A percentile compares a stretch with the other conserved stretches of the same genome.
Conservation (phyloP, 2,888 invertebrate species). For the Malacosoma neustria region DNA sequence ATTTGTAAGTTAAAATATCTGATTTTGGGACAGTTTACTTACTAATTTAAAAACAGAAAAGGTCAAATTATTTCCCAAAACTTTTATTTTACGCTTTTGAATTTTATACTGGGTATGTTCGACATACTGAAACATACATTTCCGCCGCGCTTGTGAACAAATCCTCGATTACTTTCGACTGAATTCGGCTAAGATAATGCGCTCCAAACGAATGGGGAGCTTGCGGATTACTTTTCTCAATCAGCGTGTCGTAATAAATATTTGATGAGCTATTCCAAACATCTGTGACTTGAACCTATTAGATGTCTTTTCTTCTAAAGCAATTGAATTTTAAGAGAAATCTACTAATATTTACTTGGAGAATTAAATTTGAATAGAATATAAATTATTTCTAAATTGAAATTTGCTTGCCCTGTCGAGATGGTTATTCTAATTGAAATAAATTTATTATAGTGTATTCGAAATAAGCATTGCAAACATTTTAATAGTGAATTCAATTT, state of each 20-base stretch:
- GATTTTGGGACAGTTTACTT: too few relatives aligned
- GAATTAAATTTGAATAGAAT: neutral
- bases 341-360: conserved; percentile 8
- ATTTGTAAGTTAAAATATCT: too few relatives aligned
- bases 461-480: too few relatives aligned
- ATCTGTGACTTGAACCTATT: conserved; percentile 15
- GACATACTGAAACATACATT: too few relatives aligned
- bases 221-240: conserved; percentile 41
- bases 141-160: conserved; percentile 4
- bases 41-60: too few relatives aligned
- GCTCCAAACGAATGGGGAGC: conserved; percentile 27
- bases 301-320: conserved; percentile 14
- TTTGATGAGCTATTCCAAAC: conserved; percentile 35
- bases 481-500: too few relatives aligned
- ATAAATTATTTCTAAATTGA: neutral
- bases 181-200: conserved; percentile 34
- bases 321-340: conserved; percentile 12
- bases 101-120: too few relatives aligned
- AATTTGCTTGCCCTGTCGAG: neutral
- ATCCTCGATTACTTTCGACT: conserved; percentile 1
- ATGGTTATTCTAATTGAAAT: neutral
- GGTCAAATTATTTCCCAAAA: too few relatives aligned
- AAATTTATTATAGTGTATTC: too few relatives aligned
- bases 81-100: too few relatives aligned
- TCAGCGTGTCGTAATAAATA: conserved; percentile 43